Evolutionary conservation across 2,888 invertebrate species (phyloP).

Genomic region (Kuschelorhynchus macadamiae): DNA sequence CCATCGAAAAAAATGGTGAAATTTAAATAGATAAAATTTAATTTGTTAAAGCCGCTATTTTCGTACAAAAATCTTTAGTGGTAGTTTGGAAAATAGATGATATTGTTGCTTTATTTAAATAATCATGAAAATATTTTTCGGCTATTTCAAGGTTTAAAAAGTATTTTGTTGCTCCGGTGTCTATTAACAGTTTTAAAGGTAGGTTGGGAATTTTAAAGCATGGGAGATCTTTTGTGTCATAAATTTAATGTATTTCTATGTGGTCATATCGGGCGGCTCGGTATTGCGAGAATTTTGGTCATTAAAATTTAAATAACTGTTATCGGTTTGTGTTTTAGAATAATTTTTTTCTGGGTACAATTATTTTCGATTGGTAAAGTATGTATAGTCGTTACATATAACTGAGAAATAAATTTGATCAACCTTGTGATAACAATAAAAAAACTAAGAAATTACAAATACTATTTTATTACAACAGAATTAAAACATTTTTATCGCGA

Average conservation of each 20-base stretch:
- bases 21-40: slow-evolving; percentile 5
- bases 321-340: not conserved
- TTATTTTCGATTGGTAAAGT: no score
- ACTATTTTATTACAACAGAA: no score
- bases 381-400: no score
- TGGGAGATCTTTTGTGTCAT: slow-evolving; percentile 11
- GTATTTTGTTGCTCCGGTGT: not conserved
- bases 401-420: no score
- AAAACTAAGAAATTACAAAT: no score
- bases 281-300: not conserved
- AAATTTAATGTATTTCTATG: slow-evolving; percentile 15
- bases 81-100: slow-evolving; percentile 5
- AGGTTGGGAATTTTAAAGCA: not conserved
- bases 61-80: not conserved
- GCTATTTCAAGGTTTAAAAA: not conserved
- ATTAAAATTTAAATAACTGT: not conserved
- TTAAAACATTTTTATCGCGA: no score
- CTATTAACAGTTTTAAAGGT: no score
- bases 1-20: slow-evolving; percentile 11
- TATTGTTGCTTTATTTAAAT: slow-evolving; percentile 1
- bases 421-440: no score
- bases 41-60: not conserved
- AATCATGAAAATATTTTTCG: slow-evolving; percentile 9
- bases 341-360: no score
- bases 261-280: not conserved